A percentile compares a stretch with the other conserved stretches of the same genome.
These are phyloP conservation scores for Drosophila sucinea DNA, from an alignment of 1,140 invertebrate species.

Conservation along the genomic window DNA sequence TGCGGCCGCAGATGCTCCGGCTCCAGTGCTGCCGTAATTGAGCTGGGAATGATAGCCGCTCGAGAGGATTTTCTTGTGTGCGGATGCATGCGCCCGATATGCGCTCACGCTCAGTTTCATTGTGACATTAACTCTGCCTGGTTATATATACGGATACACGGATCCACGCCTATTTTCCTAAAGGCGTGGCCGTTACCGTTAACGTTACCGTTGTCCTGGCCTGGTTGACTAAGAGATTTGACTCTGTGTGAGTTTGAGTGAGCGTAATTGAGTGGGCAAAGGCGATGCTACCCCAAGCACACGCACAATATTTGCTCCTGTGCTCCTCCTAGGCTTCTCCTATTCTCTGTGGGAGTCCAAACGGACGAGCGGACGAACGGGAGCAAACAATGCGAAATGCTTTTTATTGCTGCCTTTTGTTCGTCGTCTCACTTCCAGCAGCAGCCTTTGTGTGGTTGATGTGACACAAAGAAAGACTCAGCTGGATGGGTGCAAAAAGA, in stretches of 20 bases:
- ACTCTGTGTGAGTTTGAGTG: slow-evolving; percentile 5
- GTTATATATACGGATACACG: slow-evolving; percentile 9
- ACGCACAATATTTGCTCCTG: neutral
- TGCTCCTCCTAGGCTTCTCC: neutral
- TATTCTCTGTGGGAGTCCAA: neutral
- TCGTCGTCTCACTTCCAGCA: neutral
- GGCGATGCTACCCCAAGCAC: neutral
- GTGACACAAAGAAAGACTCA: slow-evolving; percentile 2
- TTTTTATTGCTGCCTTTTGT: slow-evolving; percentile 12
- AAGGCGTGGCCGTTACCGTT: slow-evolving; percentile 15
- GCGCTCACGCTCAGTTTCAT: slow-evolving; percentile 94
- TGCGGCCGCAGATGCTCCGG: slow-evolving; percentile 84
- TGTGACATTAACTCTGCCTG: slow-evolving; percentile 69
- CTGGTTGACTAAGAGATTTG: neutral
- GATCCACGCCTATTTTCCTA: slow-evolving; percentile 18
- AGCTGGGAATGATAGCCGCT: slow-evolving; percentile 89
- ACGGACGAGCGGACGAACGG: neutral
- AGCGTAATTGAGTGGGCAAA: slow-evolving; percentile 8
- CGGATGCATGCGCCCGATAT: slow-evolving; percentile 91
- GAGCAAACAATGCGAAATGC: slow-evolving; percentile 5
- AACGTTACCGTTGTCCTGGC: slow-evolving; percentile 16
- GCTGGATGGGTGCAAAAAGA: neutral
- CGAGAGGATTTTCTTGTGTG: slow-evolving; percentile 92
- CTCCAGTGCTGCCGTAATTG: slow-evolving; percentile 90
- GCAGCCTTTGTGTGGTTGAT: neutral